Evolutionary conservation across 2,888 invertebrate genomes (phyloP).

Genomic region (Epinotia nisella): DNA sequence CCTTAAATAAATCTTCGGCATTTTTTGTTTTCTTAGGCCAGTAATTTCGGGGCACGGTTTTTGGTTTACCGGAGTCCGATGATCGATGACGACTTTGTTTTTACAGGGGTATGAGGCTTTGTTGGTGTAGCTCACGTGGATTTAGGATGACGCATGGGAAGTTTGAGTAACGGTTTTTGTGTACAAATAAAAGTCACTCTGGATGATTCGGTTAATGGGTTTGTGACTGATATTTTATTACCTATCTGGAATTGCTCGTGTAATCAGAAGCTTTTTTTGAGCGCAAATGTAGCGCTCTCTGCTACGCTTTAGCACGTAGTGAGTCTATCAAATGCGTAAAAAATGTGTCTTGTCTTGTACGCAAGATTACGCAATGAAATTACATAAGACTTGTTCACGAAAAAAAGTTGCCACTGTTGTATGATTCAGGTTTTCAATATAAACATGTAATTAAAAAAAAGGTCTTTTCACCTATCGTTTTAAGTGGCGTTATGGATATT

Average conservation of each 20-base stretch:
- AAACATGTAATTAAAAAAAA: too few species aligned
- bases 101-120: constrained; percentile 72
- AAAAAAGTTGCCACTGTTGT: too few species aligned
- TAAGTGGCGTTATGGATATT: too few species aligned
- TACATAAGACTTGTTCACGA: too few species aligned
- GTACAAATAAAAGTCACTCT: constrained; percentile 25
- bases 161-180: constrained; percentile 45
- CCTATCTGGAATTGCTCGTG: background rate
- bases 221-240: constrained; percentile 8
- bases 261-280: background rate
- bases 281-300: background rate
- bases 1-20: constrained; percentile 83
- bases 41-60: constrained; percentile 75
- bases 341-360: too few species aligned
- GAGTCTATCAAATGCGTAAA: background rate
- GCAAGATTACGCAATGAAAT: too few species aligned
- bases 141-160: constrained; percentile 50
- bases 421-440: too few species aligned
- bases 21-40: constrained; percentile 80
- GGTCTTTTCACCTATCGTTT: too few species aligned
- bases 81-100: constrained; percentile 79
- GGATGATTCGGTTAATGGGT: constrained; percentile 5
- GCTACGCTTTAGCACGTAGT: background rate
- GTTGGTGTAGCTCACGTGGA: constrained; percentile 59
- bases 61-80: constrained; percentile 74